These are phyloP conservation scores for Rapana venosa DNA, from an alignment of 2,888 invertebrate species.

Conservation along the genomic window DNA sequence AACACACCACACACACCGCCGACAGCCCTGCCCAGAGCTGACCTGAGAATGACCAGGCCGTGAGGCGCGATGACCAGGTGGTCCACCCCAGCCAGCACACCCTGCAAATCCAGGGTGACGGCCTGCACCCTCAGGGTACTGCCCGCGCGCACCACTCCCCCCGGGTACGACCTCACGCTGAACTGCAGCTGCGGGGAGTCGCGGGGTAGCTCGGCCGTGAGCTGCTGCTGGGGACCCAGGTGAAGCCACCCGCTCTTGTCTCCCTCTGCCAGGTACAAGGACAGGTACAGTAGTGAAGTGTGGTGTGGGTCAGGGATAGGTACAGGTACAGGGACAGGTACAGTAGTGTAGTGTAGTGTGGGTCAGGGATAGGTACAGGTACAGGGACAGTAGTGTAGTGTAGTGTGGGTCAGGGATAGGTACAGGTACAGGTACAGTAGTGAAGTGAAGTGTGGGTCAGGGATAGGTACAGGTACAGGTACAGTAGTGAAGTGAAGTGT, in stretches of 20 bases:
- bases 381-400: too few relatives aligned
- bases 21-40: conserved; percentile 21
- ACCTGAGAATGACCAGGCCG: conserved; percentile 64
- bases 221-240: conserved; percentile 59
- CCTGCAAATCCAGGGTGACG: conserved; percentile 64
- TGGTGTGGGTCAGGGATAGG: too few relatives aligned
- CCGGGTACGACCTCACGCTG: conserved; percentile 61
- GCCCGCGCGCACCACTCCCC: conserved; percentile 57
- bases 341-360: too few relatives aligned
- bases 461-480: too few relatives aligned
- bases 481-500: too few relatives aligned
- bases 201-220: conserved; percentile 58
- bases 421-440: too few relatives aligned
- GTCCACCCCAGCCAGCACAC: conserved; percentile 58
- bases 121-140: conserved; percentile 57
- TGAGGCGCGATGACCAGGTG: conserved; percentile 61
- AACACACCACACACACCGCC: too few relatives aligned
- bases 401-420: too few relatives aligned
- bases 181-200: conserved; percentile 65
- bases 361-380: too few relatives aligned
- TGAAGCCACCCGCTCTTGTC: conserved; percentile 42
- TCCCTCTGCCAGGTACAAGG: background rate
- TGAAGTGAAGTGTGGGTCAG: too few relatives aligned
- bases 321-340: too few relatives aligned
- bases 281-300: background rate